A percentile compares a stretch with the other conserved stretches of the same genome.
Conservation (phyloP, 2,113 vertebrate genomes). For the Xenus cinereus region DNA sequence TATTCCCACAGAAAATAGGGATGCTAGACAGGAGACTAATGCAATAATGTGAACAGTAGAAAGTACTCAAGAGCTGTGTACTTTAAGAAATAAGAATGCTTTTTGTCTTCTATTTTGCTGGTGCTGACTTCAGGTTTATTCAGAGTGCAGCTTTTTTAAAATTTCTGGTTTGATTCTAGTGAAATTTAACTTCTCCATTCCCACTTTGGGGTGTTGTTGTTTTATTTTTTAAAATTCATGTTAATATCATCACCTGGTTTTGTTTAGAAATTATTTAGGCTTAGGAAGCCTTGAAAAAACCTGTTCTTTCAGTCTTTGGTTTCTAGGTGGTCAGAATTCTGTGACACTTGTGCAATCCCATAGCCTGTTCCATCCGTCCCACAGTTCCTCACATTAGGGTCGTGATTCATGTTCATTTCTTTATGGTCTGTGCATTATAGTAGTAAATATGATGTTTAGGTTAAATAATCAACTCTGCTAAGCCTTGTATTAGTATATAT, state of each 20-base stretch:
- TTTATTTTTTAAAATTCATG: background rate
- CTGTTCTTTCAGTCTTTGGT: background rate
- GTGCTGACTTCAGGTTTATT: background rate
- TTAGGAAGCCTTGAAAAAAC: background rate
- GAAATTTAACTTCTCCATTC: background rate
- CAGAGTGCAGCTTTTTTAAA: background rate
- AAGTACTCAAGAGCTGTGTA: background rate
- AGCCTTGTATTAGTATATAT: background rate
- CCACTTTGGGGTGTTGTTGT: background rate
- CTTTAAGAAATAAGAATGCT: background rate
- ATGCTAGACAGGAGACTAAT: background rate
- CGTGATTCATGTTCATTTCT: background rate
- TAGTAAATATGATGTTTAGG: background rate
- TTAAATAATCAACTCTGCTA: background rate
- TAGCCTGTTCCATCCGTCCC: background rate
- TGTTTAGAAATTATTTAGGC: background rate
- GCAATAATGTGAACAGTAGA: background rate
- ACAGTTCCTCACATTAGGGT: background rate
- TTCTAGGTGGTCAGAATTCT: background rate
- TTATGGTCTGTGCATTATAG: background rate
- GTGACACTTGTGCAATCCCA: background rate
- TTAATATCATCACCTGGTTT: background rate
- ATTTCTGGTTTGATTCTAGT: background rate
- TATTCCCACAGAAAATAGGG: background rate
- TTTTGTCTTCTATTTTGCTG: background rate